Base-by-base conservation (phyloP, 1,140 invertebrate species). In the Leptoteleia sp. region DNA sequence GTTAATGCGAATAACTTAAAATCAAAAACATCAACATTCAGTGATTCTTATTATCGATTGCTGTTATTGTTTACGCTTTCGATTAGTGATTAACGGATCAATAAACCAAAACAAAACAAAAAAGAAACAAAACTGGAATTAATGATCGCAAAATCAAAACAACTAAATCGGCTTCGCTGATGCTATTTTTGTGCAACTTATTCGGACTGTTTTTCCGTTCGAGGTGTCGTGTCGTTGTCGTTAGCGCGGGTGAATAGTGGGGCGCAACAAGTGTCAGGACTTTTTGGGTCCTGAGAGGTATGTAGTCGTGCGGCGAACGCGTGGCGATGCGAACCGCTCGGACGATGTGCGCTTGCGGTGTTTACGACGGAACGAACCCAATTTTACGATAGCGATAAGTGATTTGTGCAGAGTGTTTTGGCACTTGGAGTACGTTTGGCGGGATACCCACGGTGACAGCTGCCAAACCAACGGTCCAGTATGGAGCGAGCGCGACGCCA, bases 191-290 rank as follows among this genome's bases (percentile, higher is more conserved):
- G 9, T 7, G 37, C 12, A 13, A 1, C 17, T 15, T 5, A 4
- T 22, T 47, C 27, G 9, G 5, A 12, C 7, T 12, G 2, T 12
- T n/a, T 55, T 55, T 40, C 16, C 25, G 2, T 9, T 37, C 3
- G 3, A 54, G 33, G 13, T 19, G 8, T 43, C 3, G 15, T 19
- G 25, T 64, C 15, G 31, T 4, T 37, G n/a, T 12, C 5, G 0
- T 3, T 45, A 9, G 52, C 52, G 52, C 35, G 22, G n/a, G 59
- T 64, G 48, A 68, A 42, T 22, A 54, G 59, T 62, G 76, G 27
- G 27, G 45, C 50, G 76, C 77, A 80, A 80, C 77, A 80, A 80
- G 77, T 80, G 77, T 55, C 70, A 65, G 77, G 65, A 79, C 47
- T 54, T 68, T 70, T 73, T 67, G 50, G 47, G 57, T 79, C 64